Base-by-base conservation (phyloP, 2,888 invertebrate species). In the Ophion costatus region DNA sequence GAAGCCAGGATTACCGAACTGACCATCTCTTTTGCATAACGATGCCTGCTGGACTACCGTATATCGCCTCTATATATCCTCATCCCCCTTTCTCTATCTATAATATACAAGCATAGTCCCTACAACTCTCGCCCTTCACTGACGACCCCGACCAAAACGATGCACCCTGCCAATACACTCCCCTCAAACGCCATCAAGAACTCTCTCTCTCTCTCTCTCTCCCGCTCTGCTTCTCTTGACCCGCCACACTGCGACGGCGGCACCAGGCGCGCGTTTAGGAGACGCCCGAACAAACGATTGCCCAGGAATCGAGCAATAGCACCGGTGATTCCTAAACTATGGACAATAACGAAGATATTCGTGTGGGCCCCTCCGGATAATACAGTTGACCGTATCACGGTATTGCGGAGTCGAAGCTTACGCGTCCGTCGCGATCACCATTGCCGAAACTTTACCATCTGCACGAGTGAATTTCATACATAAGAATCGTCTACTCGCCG, bases 1-100 rank as follows among this genome's bases (percentile, higher is more conserved):
- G 88, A 90, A 89, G 89, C 89, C 83, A 88, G 89, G 92, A 93
- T 93, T 90, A 92, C 92, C 87, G 89, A 90, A 90, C 91, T 93
- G 93, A 93, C 93, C 93, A 93, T 93, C 93, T 92, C 88, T 88
- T 93, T 93, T 93, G 92, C 93, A 93, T 93, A 93, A 93, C 92
- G 93, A 92, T 92, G 84, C 89, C 81, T 78, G 82, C 75, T 42
- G 73, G 75, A 71, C 67, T 75, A 59, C 66, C 69, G 81, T 80
- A 66, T 77, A 71, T 80, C 83, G 83, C n/a, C 33, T 6, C 74
- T 66, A 66, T 67, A 80, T 66, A 59, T 74, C 77, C 22, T 59
- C 79, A 73, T 82, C 86, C 86, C 88, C 83, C 75, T 70, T 67
- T 70, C 75, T 75, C 33, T 38, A 63, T 57, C 61, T 33, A 73